Conservation (phyloP, 2,888 invertebrate genomes). For the Phalera bucephala region DNA sequence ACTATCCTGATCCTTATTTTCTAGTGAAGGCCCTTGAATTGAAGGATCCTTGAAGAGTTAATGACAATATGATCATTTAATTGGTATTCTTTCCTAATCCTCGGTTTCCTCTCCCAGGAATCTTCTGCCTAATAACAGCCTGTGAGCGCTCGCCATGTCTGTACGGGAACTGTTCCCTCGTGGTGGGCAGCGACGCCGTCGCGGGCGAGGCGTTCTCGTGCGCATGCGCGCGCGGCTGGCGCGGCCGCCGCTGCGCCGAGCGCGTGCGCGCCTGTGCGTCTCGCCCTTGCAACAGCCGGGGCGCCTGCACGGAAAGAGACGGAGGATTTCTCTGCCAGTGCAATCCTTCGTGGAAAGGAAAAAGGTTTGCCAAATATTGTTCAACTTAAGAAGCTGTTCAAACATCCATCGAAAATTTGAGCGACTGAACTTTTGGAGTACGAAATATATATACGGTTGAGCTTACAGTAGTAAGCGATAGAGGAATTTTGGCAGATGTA, state of each 20-base stretch:
- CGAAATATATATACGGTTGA: too few relatives aligned
- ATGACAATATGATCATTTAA: too few relatives aligned
- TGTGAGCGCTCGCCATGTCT: slow-evolving; percentile 89
- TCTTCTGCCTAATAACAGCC: slow-evolving; percentile 89
- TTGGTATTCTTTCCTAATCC: too few relatives aligned
- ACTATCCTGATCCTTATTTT: too few relatives aligned
- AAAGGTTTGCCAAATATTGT: slow-evolving; percentile 47
- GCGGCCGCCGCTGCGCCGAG: slow-evolving; percentile 86
- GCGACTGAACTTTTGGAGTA: too few relatives aligned
- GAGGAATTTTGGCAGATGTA: too few relatives aligned
- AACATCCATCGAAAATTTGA: too few relatives aligned
- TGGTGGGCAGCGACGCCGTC: slow-evolving; percentile 33
- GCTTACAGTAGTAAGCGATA: too few relatives aligned
- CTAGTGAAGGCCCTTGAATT: too few relatives aligned
- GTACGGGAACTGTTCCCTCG: slow-evolving; percentile 85
- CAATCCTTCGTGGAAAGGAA: slow-evolving; percentile 89
- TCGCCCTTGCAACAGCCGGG: slow-evolving; percentile 89
- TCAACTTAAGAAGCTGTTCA: too few relatives aligned
- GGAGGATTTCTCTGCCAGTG: slow-evolving; percentile 87
- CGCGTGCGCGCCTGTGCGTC: slow-evolving; percentile 87
- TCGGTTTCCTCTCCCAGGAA: slow-evolving; percentile 82
- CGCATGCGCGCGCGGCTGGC: slow-evolving; percentile 86
- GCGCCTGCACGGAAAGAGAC: slow-evolving; percentile 87
- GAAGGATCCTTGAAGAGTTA: too few relatives aligned
- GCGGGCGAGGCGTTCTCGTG: slow-evolving; percentile 79